Evolutionary conservation across 2,113 vertebrate species (phyloP), one percentile per base, ranked within the genome.

Genomic region (Hystrix cristata): DNA sequence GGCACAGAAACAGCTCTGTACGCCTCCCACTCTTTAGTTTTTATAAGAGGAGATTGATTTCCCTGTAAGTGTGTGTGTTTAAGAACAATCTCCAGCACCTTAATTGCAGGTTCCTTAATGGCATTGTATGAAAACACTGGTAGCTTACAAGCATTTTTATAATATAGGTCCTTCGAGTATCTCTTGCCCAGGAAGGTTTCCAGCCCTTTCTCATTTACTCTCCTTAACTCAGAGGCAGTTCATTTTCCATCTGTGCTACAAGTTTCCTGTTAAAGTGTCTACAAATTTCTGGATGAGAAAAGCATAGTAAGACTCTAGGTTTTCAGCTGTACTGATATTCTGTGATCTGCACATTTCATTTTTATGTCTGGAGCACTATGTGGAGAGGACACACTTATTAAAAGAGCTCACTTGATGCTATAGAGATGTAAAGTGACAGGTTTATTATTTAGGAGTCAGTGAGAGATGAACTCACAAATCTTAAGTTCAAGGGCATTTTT

Each of bases 91-190:
- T 96, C 84, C 93, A 98, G 31, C 91, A 97, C 96, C 95, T 97
- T 97, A 98, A 98, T 98, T 98, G 84, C 72, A 97, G 97, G 94
- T 95, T 98, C 57, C 90, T 92, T 97, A 96, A 96, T 88, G 93
- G 92, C 90, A 72, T n/a, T 94, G 71, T 94, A 74, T 81, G 95
- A 93, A 98, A 97, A 97, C 91, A 93, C 83, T 76, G 38, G 8
- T 34, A 46, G 51, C 27, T 84, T 89, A 92, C 51, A 83, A 92
- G 91, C 90, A 82, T 82, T 96, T 79, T 83, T 90, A 87, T 91
- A 95, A 79, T 95, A 87, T 90, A 51, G 34, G 67, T 85, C 87
- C 95, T 96, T 76, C n/a, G 87, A 94, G 76, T 59, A 62, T 95
- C 91, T 97, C 87, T 84, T 81, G 96, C 25, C 59, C 57, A 81